Base-by-base conservation (phyloP, 2,113 vertebrate species). In the Neotragus moschatus region DNA sequence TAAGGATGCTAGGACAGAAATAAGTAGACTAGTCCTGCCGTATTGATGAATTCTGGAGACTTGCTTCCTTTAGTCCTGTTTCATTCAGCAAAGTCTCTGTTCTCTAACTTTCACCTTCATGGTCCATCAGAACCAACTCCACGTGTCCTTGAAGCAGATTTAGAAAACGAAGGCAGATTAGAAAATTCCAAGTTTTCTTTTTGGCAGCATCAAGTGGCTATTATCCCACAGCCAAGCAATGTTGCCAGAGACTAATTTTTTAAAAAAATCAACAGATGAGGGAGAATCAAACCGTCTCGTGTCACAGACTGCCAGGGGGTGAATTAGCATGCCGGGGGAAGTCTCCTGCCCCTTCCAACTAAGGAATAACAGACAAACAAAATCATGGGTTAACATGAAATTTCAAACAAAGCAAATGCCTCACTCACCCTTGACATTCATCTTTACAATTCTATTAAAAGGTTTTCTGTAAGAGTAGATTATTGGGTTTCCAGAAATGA, bases 81-180 rank as follows among this genome's bases (percentile, higher is more conserved):
- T 77, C 55, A 91, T 49, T 60, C 39, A 73, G 36, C 60, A 9
- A 91, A 60, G 60, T 84, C 14, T 63, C 0, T 30, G 13, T 53
- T 47, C 19, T 84, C 81, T 73, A 11, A 55, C 26, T 43, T 87
- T 30, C 28, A 0, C 87, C 73, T 88, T 95, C 17, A 7, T 7
- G 19, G 47, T 84, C 33, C 26, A 45, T n/a, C 58, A 53, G 47
- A 89, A 88, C 5, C 10, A 49, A 17, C 55, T 85, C 49, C 81
- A 7, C 11, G 7, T 80, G n/a, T 84, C 60, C 84, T 94, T 39
- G 60, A 33, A 90, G 53, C 73, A 84, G 49, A 25, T 85, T 61
- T 93, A 88, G 73, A 84, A 97, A 95, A 73, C 17, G 93, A 93
- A 96, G n/a, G 39, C 90, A 81, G 45, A 63, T 90, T 53, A 96